Evolutionary conservation across 2,797 vertebrate genomes (phyloP).

Genomic region (Hirundo rustica): DNA sequence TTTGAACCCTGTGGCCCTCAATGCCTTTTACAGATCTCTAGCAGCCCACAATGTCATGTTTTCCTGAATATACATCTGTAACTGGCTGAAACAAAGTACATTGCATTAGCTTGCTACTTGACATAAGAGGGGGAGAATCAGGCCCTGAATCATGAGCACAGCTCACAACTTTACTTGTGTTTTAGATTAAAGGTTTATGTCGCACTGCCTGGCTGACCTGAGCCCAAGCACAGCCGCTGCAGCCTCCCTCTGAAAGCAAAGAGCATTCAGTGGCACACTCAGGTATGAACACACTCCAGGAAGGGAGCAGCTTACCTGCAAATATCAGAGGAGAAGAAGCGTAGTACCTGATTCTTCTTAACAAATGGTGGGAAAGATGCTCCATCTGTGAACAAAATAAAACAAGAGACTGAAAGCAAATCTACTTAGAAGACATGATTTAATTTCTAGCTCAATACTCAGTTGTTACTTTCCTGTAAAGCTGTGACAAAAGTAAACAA

Average conservation of each 20-base stretch:
- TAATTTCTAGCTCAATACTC: not conserved
- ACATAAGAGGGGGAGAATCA: not conserved
- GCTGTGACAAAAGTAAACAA: not conserved
- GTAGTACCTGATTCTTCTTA: conserved; percentile 76
- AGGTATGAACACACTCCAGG: not conserved
- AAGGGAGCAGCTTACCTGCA: conserved; percentile 85
- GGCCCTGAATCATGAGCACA: not conserved
- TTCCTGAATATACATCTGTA: not conserved
- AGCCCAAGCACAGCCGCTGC: not conserved
- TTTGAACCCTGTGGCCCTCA: not conserved
- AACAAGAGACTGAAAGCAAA: not conserved
- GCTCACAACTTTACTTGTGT: accelerated
- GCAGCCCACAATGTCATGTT: not conserved
- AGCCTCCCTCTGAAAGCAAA: not conserved
- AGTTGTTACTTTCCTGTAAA: not conserved
- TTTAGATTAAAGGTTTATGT: not conserved
- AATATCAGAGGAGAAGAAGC: conserved; percentile 93
- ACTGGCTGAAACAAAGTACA: not conserved
- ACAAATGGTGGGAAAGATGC: conserved; percentile 89
- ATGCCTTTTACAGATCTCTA: not conserved
- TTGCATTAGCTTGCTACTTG: not conserved
- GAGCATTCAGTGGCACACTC: accelerated
- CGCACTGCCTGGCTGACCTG: not conserved
- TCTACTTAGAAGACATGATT: not conserved
- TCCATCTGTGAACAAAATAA: conserved; percentile 79